Base-by-base conservation (phyloP, 2,797 vertebrate species). In the Paedocypris micromegethes region DNA sequence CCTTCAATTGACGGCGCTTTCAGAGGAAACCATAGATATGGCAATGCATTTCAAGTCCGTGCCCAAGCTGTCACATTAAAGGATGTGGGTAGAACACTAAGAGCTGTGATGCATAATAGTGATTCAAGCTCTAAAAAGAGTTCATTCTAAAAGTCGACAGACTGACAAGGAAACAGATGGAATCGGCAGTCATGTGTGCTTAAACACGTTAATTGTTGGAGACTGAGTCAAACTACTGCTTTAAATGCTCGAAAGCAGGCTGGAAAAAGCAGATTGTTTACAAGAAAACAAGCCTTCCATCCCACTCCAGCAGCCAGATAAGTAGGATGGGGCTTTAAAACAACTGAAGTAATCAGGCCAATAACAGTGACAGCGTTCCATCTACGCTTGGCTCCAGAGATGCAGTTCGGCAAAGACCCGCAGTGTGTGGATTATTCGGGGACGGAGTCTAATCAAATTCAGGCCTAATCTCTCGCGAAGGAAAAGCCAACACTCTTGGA, bases 151-250 rank as follows among this genome's bases (percentile, higher is more conserved):
- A 78, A 73, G 63, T 68, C 68, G 73, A 76, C 72, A 72, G 72
- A 66, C 64, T 71, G 66, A 75, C 70, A 77, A 73, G 68, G 38
- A 72, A 66, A 73, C 75, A 80, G 77, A 75, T 78, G 74, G 80
- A 69, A 78, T 72, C 62, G 47, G 68, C 73, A 77, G 66, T 44
- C 72, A 74, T 68, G 72, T 78, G 72, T 78, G 72, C 76, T 81
- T 81, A 78, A 77, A 78, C 70, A 74, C 51, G 42, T 73, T 71
- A 75, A 75, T 69, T 78, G 68, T 75, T 78, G 66, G 55, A 63
- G 64, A 56, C 41, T 46, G 71, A 73, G 56, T 63, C 75, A 77
- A 70, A 68, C 66, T 51, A 73, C 58, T 73, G 63, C 53, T 74
- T 74, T 66, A 73, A 77, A 69, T 2, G 60, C 59, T 71, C 51